Evolutionary conservation across 2,888 invertebrate species (phyloP).

Genomic region (Sminthurides aquaticus): DNA sequence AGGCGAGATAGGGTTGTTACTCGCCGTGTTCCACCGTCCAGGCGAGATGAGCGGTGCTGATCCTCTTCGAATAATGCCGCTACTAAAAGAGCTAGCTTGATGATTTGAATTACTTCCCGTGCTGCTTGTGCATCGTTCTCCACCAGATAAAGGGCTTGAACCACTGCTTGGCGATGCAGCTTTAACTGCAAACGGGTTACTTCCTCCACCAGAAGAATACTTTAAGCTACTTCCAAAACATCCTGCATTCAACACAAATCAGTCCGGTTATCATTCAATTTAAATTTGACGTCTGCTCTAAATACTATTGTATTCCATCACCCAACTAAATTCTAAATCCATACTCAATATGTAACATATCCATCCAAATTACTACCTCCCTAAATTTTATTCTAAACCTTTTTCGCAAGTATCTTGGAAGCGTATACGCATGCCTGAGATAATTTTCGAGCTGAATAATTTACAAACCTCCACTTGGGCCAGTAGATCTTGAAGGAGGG

Average conservation of each 20-base stretch:
- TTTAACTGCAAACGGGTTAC: slow-evolving; percentile 15
- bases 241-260: background rate
- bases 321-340: too few species aligned
- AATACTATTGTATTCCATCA: too few species aligned
- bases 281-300: too few species aligned
- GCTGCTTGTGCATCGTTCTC: slow-evolving; percentile 3
- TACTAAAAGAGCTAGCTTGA: slow-evolving; percentile 1
- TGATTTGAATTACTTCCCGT: slow-evolving; percentile 6
- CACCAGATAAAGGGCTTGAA: background rate
- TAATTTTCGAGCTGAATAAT: background rate
- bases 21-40: background rate
- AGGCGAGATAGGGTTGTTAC: background rate
- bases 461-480: background rate
- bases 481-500: slow-evolving; percentile 27
- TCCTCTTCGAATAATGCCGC: background rate
- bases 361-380: too few species aligned
- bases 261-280: too few species aligned
- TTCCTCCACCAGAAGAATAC: slow-evolving; percentile 11
- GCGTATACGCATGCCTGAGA: background rate
- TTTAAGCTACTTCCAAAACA: slow-evolving; percentile 16
- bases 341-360: too few species aligned
- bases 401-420: too few species aligned
- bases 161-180: slow-evolving; percentile 12
- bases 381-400: too few species aligned
- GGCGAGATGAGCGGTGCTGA: background rate